A percentile compares a stretch with the other conserved stretches of the same genome.
Evolutionary conservation across 1,140 invertebrate species (phyloP).

Genomic region (Penaeus vannamei): DNA sequence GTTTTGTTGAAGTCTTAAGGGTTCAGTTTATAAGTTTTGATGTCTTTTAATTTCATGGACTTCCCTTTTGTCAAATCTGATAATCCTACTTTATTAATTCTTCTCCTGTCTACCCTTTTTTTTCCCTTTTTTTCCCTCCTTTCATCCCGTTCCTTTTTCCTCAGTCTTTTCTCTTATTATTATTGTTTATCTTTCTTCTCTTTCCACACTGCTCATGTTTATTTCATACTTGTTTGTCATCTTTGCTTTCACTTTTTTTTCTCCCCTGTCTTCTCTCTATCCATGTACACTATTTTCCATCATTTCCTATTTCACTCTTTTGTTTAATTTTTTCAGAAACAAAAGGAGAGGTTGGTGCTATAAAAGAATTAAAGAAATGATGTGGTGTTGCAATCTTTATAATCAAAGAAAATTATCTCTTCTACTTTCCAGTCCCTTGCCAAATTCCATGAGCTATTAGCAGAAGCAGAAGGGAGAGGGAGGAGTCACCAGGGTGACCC

Average conservation of each 20-base stretch:
- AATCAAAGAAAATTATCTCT: slow-evolving; percentile 44
- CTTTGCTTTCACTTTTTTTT: too few relatives aligned
- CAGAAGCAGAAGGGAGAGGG: slow-evolving; percentile 72
- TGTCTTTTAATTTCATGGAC: neutral
- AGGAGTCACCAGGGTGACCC: slow-evolving; percentile 45
- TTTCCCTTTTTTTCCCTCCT: neutral
- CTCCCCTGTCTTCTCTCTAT: neutral
- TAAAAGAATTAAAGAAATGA: slow-evolving; percentile 68
- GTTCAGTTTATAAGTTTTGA: neutral
- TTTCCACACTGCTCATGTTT: too few relatives aligned
- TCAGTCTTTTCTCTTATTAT: neutral
- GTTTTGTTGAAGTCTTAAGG: slow-evolving; percentile 9
- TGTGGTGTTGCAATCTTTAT: slow-evolving; percentile 26
- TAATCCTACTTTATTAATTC: neutral
- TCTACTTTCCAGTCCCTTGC: slow-evolving; percentile 62
- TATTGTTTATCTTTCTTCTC: too few relatives aligned
- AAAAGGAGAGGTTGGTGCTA: neutral
- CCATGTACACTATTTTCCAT: neutral
- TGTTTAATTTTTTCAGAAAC: neutral
- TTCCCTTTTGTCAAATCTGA: neutral
- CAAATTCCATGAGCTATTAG: slow-evolving; percentile 67
- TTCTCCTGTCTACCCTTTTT: neutral
- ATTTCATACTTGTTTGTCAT: too few relatives aligned
- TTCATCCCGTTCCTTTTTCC: neutral
- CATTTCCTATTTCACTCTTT: neutral